Evolutionary conservation across 2,797 vertebrate genomes (phyloP).

Genomic region (Smutsia temminckii): DNA sequence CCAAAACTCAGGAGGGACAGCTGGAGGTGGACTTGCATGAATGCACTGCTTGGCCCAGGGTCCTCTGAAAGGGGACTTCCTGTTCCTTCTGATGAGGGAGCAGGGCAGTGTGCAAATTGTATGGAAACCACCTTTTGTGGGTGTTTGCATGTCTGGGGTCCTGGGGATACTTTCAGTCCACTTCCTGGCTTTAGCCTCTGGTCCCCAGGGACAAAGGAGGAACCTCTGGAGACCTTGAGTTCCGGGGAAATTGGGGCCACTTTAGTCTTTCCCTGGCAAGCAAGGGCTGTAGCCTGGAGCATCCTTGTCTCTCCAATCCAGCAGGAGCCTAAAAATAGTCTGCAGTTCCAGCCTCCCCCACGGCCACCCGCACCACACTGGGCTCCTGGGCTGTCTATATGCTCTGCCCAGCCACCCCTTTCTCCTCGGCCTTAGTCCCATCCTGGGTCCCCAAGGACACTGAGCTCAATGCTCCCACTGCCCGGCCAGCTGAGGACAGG

Average conservation of each 20-base stretch:
- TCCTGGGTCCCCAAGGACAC: background rate
- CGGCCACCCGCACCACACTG: background rate
- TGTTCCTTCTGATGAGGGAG: slow-evolving; percentile 20
- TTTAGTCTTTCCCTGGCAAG: background rate
- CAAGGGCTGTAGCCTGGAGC: slow-evolving; percentile 52
- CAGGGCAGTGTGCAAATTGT: background rate
- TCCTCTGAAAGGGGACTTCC: background rate
- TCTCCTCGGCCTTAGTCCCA: background rate
- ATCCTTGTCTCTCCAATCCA: slow-evolving; percentile 62
- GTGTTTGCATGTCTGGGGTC: slow-evolving; percentile 43
- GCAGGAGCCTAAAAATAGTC: slow-evolving; percentile 75
- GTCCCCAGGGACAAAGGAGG: slow-evolving; percentile 1
- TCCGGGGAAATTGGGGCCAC: background rate
- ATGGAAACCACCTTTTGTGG: slow-evolving; percentile 36
- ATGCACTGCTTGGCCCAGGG: background rate
- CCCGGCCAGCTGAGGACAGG: background rate
- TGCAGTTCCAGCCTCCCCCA: slow-evolving; percentile 61
- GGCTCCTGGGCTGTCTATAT: slow-evolving; percentile 48
- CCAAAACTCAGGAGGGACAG: background rate
- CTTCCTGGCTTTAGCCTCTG: background rate
- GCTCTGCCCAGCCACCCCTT: background rate
- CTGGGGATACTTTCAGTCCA: background rate
- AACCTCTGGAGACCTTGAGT: background rate
- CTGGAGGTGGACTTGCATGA: background rate
- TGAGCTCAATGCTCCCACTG: background rate